A percentile compares a stretch with the other conserved stretches of the same genome.
Evolutionary conservation across 2,113 vertebrate species (phyloP).

Genomic region (Natator depressus): DNA sequence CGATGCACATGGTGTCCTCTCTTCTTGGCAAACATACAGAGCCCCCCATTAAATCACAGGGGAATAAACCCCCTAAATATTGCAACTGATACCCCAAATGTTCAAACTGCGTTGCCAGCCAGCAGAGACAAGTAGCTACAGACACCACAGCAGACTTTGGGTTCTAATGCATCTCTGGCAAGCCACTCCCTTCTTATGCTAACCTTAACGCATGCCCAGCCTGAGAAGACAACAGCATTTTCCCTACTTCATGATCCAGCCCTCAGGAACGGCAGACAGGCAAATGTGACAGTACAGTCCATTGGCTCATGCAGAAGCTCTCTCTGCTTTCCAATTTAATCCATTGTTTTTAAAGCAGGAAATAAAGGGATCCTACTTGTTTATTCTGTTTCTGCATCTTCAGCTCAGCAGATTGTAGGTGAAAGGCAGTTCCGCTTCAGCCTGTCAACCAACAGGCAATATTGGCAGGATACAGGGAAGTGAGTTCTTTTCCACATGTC

Average conservation of each 20-base stretch:
- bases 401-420: neutral
- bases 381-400: neutral
- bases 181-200: accelerated
- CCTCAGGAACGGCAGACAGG: neutral
- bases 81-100: neutral
- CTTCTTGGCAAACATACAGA: accelerated
- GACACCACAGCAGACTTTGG: neutral
- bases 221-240: neutral
- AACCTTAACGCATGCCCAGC: accelerated
- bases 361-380: neutral
- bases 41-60: accelerated
- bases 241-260: accelerated
- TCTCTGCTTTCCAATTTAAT: neutral
- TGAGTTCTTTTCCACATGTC: neutral
- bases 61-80: neutral
- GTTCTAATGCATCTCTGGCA: neutral
- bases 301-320: neutral
- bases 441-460: neutral
- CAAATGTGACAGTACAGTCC: neutral
- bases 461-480: neutral
- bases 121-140: accelerated
- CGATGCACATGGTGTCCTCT: neutral
- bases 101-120: neutral
- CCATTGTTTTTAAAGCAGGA: neutral
- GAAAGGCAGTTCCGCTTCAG: accelerated